Evolutionary conservation across 2,113 vertebrate genomes (phyloP), one percentile per base, ranked within the genome.

Genomic region (Heteronetta atricapilla): DNA sequence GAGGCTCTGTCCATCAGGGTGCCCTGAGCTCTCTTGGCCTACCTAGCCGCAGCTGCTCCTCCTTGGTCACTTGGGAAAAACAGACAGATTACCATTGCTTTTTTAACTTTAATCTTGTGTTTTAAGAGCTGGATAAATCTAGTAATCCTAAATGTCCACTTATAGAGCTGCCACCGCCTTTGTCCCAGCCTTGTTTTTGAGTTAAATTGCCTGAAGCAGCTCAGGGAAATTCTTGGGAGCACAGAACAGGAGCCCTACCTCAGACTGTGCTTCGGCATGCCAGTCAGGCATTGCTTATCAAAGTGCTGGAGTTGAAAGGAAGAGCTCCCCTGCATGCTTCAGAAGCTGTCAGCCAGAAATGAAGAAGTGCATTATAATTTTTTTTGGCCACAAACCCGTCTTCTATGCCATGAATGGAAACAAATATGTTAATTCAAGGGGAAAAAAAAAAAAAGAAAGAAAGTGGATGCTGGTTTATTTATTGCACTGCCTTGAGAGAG

Each of bases 331-430:
- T 74, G 87, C 42, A 50, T 53, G 5, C 58, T 46, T 18, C 63
- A 74, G 63, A 77, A 69, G 53, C 55, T 77, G 78, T 33, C 93
- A 94, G 62, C n/a, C 83, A 87, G 89, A 58, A 91, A 46, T 23
- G 63, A 87, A 73, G 69, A 48, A 78, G 28, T 48, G 21, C 6
- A 42, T 46, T 72, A 42, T 20, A 28, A 28, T 8, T 67, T 34
- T 59, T 72, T 55, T 3, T 4, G 82, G 70, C 69, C 84, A 95
- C 63, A 80, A 70, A 94, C 29, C 48, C 75, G 77, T 93, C 72
- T 93, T 67, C 73, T 26, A 69, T 78, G 50, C 70, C 82, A 66
- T 46, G 82, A 91, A 89, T 88, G 40, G 92, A 89, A 95, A 91
- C 22, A 86, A 80, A 88, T 89, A 76, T 67, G 77, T 48, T 62